These are phyloP conservation scores for Macaria notata DNA, from an alignment of 2,888 invertebrate species.

Conservation along the genomic window DNA sequence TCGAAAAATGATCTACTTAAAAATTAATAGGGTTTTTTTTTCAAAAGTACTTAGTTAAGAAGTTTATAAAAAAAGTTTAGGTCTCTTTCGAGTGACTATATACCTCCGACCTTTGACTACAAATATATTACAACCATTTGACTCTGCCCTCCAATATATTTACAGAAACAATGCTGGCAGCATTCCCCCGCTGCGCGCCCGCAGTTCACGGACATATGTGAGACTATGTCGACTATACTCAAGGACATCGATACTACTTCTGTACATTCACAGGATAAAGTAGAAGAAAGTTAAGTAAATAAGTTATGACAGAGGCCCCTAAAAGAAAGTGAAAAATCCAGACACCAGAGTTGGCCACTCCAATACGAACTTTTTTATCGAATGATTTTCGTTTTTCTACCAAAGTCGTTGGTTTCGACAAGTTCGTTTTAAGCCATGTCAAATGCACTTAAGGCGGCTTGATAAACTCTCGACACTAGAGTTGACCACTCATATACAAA, in stretches of 20 bases:
- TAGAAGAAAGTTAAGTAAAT: slow-evolving; percentile 33
- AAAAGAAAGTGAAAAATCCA: not conserved
- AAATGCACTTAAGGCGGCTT: too few species aligned
- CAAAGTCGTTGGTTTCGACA: not conserved
- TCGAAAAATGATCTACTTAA: too few species aligned
- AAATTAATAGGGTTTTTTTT: too few species aligned
- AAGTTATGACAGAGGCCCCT: not conserved
- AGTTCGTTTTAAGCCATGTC: not conserved
- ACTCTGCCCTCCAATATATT: slow-evolving; percentile 6
- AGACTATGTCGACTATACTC: slow-evolving; percentile 56
- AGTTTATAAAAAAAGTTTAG: too few species aligned
- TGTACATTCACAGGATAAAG: slow-evolving; percentile 48
- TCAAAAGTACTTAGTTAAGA: too few species aligned
- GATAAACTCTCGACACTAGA: too few species aligned
- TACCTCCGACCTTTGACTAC: too few species aligned
- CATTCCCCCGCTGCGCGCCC: slow-evolving; percentile 86
- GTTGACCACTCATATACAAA: too few species aligned
- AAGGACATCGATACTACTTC: slow-evolving; percentile 52
- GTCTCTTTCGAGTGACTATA: too few species aligned
- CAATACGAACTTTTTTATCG: not conserved
- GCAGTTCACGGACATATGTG: slow-evolving; percentile 83
- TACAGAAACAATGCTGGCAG: slow-evolving; percentile 85
- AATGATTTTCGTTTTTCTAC: not conserved
- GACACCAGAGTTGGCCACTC: not conserved
- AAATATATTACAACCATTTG: not conserved